Conservation (phyloP, 2,888 invertebrate genomes). For the Beris chalybata region DNA sequence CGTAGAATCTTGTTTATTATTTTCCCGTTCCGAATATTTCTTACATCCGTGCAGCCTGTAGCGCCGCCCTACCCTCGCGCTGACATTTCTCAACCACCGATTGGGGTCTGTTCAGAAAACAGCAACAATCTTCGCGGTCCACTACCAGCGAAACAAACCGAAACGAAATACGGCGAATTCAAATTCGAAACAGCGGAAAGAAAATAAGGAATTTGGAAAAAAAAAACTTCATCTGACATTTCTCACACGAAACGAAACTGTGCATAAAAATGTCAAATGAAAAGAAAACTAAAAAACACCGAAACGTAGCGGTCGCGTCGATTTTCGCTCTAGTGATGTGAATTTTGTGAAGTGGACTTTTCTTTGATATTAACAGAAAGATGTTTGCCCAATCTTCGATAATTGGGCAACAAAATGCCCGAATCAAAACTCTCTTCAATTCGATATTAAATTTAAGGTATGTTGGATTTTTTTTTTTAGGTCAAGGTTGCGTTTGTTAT, state of each 20-base stretch:
- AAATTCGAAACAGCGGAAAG: background rate
- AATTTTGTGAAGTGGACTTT: background rate
- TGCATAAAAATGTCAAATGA: background rate
- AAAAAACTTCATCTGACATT: background rate
- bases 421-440: background rate
- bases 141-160: too few species aligned
- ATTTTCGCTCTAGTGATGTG: slow-evolving; percentile 7
- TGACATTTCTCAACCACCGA: too few species aligned
- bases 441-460: slow-evolving; percentile 1
- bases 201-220: background rate
- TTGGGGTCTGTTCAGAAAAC: too few species aligned
- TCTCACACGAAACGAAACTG: background rate
- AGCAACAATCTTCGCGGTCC: too few species aligned
- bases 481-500: slow-evolving; percentile 10
- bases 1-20: background rate
- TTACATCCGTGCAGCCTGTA: background rate
- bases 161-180: too few species aligned
- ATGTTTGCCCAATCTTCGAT: slow-evolving; percentile 9
- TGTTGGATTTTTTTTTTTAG: background rate
- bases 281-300: background rate
- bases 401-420: slow-evolving; percentile 9
- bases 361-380: background rate
- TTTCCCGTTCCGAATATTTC: background rate
- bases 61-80: background rate
- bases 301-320: background rate